These are phyloP conservation scores for Antedon bifida DNA, from an alignment of 35 echinoderm and acorn worm genomes.

Conservation along the genomic window DNA sequence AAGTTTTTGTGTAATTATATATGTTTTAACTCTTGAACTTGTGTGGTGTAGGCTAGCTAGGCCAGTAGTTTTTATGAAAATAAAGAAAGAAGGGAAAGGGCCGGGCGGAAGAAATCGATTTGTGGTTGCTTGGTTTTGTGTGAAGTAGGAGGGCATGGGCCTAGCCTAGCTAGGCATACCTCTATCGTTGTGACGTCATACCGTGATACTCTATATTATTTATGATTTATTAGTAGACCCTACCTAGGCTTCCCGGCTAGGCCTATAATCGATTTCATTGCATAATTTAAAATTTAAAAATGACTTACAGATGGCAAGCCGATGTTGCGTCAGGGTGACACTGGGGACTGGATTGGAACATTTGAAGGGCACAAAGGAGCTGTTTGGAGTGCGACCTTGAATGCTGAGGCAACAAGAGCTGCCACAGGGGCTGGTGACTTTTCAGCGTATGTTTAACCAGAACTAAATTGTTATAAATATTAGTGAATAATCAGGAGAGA, in stretches of 20 bases:
- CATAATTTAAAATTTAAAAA: no score
- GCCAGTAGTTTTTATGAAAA: not conserved
- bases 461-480: no score
- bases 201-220: no score
- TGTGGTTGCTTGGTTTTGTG: no score
- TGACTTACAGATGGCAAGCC: slow-evolving; percentile 83
- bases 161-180: no score
- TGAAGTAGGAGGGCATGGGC: no score
- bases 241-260: no score
- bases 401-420: slow-evolving; percentile 42
- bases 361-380: slow-evolving; percentile 98
- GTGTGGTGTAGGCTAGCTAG: not conserved
- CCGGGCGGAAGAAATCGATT: not conserved
- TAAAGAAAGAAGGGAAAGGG: not conserved
- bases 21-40: no score
- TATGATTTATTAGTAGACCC: no score
- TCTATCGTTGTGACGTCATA: no score
- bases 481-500: no score
- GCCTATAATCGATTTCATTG: no score
- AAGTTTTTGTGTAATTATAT: not conserved
- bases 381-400: slow-evolving; percentile 88
- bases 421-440: slow-evolving; percentile 90
- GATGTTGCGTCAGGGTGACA: slow-evolving; percentile 88
- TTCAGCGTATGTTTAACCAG: slow-evolving; percentile 55
- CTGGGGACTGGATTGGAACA: slow-evolving; percentile 96